Evolutionary conservation across 1,140 invertebrate genomes (phyloP), one percentile per base, ranked within the genome.

Genomic region (Listronotus bonariensis): DNA sequence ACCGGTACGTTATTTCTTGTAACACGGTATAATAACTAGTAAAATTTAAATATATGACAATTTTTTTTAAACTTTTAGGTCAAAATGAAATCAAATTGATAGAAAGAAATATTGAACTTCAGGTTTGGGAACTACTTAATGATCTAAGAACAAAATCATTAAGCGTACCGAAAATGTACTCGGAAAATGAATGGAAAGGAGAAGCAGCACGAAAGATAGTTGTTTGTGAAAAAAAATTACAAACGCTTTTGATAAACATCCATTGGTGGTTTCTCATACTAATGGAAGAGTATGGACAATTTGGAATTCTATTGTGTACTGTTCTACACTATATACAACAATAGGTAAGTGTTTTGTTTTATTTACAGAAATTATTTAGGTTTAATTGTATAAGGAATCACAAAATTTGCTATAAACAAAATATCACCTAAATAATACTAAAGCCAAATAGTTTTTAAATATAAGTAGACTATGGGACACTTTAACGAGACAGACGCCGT

Each of bases 261-360:
- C 69, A 20, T 54, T 10, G 78, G 82, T 8, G 72, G 82, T 55
- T 57, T 79, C 68, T 1, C 63, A 66, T 51, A 49, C 57, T 10
- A 60, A 55, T 32, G 53, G 51, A 18, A 82, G 83, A 68, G 82
- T 85, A 0, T 97, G 95, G 95, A 87, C 88, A 11, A 94, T 95
- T 76, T 92, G 90, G 89, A 94, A 95, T 72, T 86, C 94, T 0
- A 86, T 97, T 69, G 95, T 96, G 76, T 97, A 92, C 75, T 92
- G 92, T 63, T 90, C 92, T 40, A 97, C 95, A 7, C 89, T 97
- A 69, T 95, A 93, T 73, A 97, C 95, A 0, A 97, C 95, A 3
- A 97, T 97, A 72, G 95, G 94, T 95, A 73, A 85, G 20, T 26
- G 20, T 26, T 26, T 26, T 26, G 1, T 26, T 26, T 26, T 1